These are phyloP conservation scores for Drosophila baimaii DNA, from an alignment of 1,140 invertebrate genomes.

Conservation along the genomic window DNA sequence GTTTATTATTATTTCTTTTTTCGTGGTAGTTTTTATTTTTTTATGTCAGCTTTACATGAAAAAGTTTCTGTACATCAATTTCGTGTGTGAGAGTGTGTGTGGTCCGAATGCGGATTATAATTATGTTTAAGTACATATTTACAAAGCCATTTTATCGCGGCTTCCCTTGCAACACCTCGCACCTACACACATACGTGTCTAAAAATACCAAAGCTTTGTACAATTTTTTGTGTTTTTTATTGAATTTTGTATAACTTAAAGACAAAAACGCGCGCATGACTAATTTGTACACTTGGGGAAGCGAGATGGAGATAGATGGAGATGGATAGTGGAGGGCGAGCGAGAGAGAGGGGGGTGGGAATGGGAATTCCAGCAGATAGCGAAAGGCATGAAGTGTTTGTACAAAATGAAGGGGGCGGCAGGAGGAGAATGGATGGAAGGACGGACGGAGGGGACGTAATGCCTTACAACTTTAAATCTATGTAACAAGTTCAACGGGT, in stretches of 20 bases:
- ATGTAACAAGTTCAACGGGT: constrained; percentile 58
- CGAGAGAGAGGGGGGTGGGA: not conserved
- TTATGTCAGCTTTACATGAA: constrained; percentile 30
- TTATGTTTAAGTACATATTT: constrained; percentile 54
- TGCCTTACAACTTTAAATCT: constrained; percentile 51
- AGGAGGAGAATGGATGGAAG: constrained; percentile 15
- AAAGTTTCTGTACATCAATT: constrained; percentile 23
- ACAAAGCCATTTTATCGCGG: constrained; percentile 53
- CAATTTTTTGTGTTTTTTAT: constrained; percentile 47
- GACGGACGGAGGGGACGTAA: constrained; percentile 19
- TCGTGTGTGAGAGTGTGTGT: constrained; percentile 34
- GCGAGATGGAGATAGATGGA: constrained; percentile 23
- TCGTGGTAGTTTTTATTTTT: constrained; percentile 52
- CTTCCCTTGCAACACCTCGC: constrained; percentile 4
- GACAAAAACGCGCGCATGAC: constrained; percentile 80
- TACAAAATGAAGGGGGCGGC: constrained; percentile 50
- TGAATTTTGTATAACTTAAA: constrained; percentile 75
- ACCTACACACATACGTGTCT: constrained; percentile 7
- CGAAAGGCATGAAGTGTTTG: constrained; percentile 35
- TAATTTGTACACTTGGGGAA: constrained; percentile 78
- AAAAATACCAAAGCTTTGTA: constrained; percentile 37
- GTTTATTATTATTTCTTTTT: constrained; percentile 41
- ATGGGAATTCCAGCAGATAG: constrained; percentile 1
- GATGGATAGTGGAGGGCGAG: too few species aligned
- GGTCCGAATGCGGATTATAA: constrained; percentile 48